Evolutionary conservation across 1,140 invertebrate genomes (phyloP).

Genomic region (Schlechtendalia chinensis): DNA sequence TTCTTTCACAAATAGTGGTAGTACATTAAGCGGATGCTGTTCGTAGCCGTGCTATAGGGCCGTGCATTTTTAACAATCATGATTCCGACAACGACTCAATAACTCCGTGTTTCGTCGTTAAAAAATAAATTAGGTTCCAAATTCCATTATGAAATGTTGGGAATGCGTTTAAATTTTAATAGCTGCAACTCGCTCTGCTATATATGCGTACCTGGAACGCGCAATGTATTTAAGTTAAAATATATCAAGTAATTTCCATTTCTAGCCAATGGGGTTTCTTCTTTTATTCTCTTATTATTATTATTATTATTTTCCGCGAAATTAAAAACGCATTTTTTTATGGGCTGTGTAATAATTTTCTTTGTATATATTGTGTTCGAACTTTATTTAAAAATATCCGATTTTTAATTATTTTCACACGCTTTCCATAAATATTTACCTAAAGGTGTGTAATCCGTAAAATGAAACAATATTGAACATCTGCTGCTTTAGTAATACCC

Average conservation of each 20-base stretch:
- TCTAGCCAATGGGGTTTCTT: not conserved
- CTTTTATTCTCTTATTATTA: not conserved
- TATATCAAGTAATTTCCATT: constrained; percentile 19
- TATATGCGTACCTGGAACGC: not conserved
- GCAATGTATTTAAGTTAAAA: constrained; percentile 14
- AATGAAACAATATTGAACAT: no score
- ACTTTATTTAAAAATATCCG: no score
- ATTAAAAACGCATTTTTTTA: not conserved
- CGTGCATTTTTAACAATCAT: constrained; percentile 19
- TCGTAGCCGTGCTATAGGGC: not conserved
- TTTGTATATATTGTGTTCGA: no score
- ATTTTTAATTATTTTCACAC: no score
- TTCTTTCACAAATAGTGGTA: constrained; percentile 26
- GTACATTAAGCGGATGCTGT: constrained; percentile 12
- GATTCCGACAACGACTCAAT: constrained; percentile 34
- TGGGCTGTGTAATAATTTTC: no score
- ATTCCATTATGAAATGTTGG: constrained; percentile 38
- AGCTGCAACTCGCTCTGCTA: not conserved
- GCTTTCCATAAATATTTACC: no score
- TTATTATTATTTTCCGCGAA: not conserved
- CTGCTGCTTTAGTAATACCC: no score
- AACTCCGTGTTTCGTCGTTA: constrained; percentile 22
- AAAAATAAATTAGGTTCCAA: constrained; percentile 37
- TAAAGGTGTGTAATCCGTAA: no score
- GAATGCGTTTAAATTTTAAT: constrained; percentile 34